Percentiles rank a stretch among this genome's conserved stretches.
Conservation (phyloP, 2,113 vertebrate genomes). For the Oncorhynchus kisutch region DNA sequence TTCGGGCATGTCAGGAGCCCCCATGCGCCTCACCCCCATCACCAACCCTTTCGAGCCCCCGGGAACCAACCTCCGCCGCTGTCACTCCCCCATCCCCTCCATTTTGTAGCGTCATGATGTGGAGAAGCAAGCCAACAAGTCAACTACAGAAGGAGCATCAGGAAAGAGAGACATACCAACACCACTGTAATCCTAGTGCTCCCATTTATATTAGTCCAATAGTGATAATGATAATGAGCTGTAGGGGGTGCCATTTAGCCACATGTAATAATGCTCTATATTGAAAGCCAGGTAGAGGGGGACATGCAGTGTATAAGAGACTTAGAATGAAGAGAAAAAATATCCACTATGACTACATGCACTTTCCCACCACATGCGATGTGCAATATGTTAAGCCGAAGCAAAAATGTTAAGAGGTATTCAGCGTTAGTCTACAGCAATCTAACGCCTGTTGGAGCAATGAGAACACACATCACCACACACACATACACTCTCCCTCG, state of each 20-base stretch:
- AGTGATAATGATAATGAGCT: conserved; percentile 20
- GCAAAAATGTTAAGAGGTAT: neutral
- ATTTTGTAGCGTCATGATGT: conserved; percentile 77
- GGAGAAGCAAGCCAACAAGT: conserved; percentile 5
- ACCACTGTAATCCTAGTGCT: neutral
- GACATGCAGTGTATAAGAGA: no score
- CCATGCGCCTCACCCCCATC: conserved; percentile 83
- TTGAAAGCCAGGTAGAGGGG: neutral
- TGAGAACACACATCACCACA: neutral
- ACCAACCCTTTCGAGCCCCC: conserved; percentile 80
- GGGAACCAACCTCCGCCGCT: conserved; percentile 76
- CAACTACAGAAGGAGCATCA: neutral
- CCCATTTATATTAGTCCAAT: conserved; percentile 13
- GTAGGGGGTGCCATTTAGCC: neutral
- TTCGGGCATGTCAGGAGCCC: conserved; percentile 83
- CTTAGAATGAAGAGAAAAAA: neutral
- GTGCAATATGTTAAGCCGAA: neutral
- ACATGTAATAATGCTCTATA: neutral
- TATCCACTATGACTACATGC: neutral
- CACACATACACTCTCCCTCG: neutral
- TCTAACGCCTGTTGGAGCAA: conserved; percentile 24
- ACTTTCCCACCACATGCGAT: neutral
- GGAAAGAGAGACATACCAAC: conserved; percentile 11
- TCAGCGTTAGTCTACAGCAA: neutral
- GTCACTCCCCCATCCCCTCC: conserved; percentile 87